These are phyloP conservation scores for Drosophila paramelanica DNA, from an alignment of 2,888 invertebrate species.

Conservation along the genomic window DNA sequence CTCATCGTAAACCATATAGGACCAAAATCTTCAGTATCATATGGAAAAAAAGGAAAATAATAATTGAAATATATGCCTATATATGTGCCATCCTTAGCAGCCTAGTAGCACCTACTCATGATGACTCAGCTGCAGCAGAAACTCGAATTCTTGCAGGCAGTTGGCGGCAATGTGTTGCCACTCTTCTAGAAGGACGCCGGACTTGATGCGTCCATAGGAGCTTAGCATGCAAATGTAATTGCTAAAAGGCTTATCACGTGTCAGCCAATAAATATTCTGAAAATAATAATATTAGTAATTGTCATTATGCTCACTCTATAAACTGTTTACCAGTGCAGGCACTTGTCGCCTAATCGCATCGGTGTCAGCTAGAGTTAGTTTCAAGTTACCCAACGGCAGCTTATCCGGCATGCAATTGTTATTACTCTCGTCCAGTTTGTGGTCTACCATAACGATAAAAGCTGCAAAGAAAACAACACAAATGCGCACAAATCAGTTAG, in stretches of 20 bases:
- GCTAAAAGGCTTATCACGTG: conserved; percentile 60
- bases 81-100: neutral
- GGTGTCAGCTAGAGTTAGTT: conserved; percentile 72
- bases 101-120: conserved; percentile 79
- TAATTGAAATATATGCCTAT: neutral
- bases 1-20: conserved; percentile 88
- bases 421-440: conserved; percentile 31
- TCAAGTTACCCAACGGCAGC: conserved; percentile 53
- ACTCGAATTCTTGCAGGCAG: conserved; percentile 89
- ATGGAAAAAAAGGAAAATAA: neutral
- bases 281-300: neutral
- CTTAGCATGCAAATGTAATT: conserved; percentile 74
- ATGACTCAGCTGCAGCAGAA: conserved; percentile 89
- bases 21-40: conserved; percentile 88
- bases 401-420: conserved; percentile 54
- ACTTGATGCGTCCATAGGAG: conserved; percentile 85
- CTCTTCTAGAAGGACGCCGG: conserved; percentile 87
- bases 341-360: conserved; percentile 86
- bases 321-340: conserved; percentile 88
- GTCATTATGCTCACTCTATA: too few species aligned
- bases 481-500: neutral
- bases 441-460: conserved; percentile 28
- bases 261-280: conserved; percentile 77
- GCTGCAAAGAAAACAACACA: neutral
- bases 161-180: conserved; percentile 89